Percentiles rank a stretch among this genome's conserved stretches.
Conservation (phyloP, 2,797 vertebrate genomes). For the Eutrigla gurnardus region DNA sequence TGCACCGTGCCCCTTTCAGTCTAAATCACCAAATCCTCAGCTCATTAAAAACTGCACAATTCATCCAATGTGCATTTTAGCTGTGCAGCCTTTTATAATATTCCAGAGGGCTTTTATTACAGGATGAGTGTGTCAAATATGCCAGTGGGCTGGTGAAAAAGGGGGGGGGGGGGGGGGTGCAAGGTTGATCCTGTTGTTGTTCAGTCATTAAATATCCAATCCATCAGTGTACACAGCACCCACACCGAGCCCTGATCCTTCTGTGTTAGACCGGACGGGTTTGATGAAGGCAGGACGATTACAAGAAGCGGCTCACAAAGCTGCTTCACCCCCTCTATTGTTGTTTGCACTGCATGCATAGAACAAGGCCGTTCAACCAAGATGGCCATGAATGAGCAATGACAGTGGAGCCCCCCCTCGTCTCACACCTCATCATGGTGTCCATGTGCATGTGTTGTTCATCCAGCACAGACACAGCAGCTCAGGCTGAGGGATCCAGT, state of each 20-base stretch:
- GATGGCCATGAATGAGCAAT: constrained; percentile 79
- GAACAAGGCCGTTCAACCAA: constrained; percentile 71
- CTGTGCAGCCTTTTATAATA: constrained; percentile 12
- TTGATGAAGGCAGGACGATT: constrained; percentile 1
- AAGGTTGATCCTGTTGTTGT: constrained; percentile 65
- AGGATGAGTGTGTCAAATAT: constrained; percentile 50
- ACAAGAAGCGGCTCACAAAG: constrained; percentile 8
- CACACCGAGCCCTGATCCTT: not conserved
- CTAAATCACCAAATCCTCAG: not conserved
- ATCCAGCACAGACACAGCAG: constrained; percentile 9
- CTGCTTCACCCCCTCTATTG: constrained; percentile 42
- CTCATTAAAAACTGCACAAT: not conserved
- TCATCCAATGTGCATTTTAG: not conserved
- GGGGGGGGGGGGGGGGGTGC: constrained; percentile 3
- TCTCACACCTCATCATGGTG: constrained; percentile 45
- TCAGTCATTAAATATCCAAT: constrained; percentile 35
- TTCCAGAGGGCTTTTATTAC: constrained; percentile 38
- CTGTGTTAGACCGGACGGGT: constrained; percentile 4
- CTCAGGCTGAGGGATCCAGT: constrained; percentile 2
- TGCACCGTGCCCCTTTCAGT: constrained; percentile 4
- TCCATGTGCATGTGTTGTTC: constrained; percentile 70
- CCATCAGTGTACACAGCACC: constrained; percentile 14
- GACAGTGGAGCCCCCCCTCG: constrained; percentile 67
- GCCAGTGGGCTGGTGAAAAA: constrained; percentile 10
- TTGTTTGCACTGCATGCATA: constrained; percentile 52